Base-by-base conservation (phyloP, 1,140 invertebrate genomes). In the Dryas iulia region DNA sequence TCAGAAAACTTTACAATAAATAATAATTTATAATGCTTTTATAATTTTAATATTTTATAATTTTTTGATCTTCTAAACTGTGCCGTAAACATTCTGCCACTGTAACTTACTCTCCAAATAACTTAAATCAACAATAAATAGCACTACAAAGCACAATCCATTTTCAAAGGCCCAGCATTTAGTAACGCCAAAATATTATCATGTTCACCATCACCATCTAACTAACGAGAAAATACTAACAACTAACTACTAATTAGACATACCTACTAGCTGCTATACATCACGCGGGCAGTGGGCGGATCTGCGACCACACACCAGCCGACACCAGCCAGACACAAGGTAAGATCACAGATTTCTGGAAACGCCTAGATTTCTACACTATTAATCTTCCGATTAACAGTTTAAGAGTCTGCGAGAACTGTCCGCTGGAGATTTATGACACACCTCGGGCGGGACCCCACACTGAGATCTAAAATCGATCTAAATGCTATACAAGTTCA, bases 261-360 rank as follows among this genome's bases (percentile, higher is more conserved):
- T 53, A 57, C 39, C 18, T 53, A 57, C 39, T 11, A 23, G 28
- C 14, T 59, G 26, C 26, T 23, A 59, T 66, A 53, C 18, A 66
- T 66, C 65, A 66, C 52, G 8, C 12, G 26, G 64, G 14, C 60
- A 3, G 66, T 68, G 66, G 66, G 66, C 66, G 66, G 39, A 7
- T 18, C 28, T 14, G 64, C n/a, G 66, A 67, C 66, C 59, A 61
- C 66, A 66, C 65, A 66, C 30, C 24, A 35, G 31, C 21, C 18
- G n/a, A 7, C 18, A 57, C 21, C 28, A 23, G n/a, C n/a, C n/a
- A n/a, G n/a, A n/a, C 31, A 33, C 30, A 18, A 60, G 28, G 56
- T 56, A 35, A 58, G 58, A 59, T 60, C 21, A 57, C 28, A 21
- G 23, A 30, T 68, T 68, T 61, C 66, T 68, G 66, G 66, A 68